phyloP scores from a whole-genome alignment of 2,888 invertebrate species.

The Drosophila buzzatii region DNA sequence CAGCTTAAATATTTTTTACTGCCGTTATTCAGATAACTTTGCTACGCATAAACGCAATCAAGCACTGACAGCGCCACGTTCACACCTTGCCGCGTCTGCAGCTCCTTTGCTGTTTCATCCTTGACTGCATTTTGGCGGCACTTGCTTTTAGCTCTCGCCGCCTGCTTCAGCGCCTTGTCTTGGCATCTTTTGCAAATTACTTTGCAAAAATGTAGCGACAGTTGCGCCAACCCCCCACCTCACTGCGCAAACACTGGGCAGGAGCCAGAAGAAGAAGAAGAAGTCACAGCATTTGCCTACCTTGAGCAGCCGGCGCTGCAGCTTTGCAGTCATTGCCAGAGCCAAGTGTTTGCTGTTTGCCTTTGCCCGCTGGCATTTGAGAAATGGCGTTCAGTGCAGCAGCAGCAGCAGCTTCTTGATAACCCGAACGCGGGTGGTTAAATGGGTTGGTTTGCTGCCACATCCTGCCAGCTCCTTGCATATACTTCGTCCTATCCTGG shows the following conservation, averaged over 20 bases:
- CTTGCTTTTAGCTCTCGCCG: conserved; percentile 65
- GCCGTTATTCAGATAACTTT: conserved; percentile 25
- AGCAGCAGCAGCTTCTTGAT: conserved; percentile 79
- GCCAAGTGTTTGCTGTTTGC: conserved; percentile 73
- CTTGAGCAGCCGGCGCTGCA: conserved; percentile 33
- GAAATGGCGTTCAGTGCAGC: conserved; percentile 54
- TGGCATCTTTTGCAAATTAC: conserved; percentile 79
- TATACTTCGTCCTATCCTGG: conserved; percentile 17
- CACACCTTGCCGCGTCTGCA: conserved; percentile 64
- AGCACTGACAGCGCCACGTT: conserved; percentile 63
- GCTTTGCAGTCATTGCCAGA: conserved; percentile 35
- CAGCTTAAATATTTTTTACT: not conserved
- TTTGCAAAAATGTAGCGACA: conserved; percentile 79
- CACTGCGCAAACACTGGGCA: conserved; percentile 52
- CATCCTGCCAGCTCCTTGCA: conserved; percentile 12
- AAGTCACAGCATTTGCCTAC: conserved; percentile 48
- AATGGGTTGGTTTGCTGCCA: conserved; percentile 8
- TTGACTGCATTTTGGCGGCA: conserved; percentile 79
- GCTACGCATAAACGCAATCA: conserved; percentile 55
- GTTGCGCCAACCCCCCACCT: conserved; percentile 25
- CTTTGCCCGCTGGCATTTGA: conserved; percentile 51
- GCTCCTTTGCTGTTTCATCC: conserved; percentile 62
- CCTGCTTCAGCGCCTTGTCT: conserved; percentile 38
- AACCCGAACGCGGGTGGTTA: conserved; percentile 39
- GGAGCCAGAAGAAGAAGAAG: not conserved